phyloP scores from a whole-genome alignment of 2,113 vertebrate genomes.

The Sander vitreus region DNA sequence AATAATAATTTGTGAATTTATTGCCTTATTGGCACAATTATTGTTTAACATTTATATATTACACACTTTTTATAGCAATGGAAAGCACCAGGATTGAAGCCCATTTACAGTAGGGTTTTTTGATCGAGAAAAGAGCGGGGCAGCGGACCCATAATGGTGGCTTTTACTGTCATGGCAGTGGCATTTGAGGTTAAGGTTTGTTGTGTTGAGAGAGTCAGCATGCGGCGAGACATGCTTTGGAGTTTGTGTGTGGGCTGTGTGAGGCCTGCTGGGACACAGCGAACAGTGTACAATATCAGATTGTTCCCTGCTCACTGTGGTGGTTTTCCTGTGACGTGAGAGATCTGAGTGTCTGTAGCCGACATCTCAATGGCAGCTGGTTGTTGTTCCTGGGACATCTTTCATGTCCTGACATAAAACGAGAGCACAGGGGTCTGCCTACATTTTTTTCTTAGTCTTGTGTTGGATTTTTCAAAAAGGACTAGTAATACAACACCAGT shows the following conservation, averaged over 20 bases:
- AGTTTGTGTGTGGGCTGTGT: constrained; percentile 32
- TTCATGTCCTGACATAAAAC: constrained; percentile 46
- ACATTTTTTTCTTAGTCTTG: not conserved
- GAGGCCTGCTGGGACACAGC: constrained; percentile 17
- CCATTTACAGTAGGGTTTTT: constrained; percentile 33
- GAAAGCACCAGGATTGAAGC: constrained; percentile 5
- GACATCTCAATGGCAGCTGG: constrained; percentile 59
- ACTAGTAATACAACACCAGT: constrained; percentile 28
- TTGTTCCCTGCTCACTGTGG: constrained; percentile 31
- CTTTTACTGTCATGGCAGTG: constrained; percentile 23
- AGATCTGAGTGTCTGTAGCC: constrained; percentile 41
- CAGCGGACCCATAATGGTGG: constrained; percentile 18
- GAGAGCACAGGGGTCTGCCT: not conserved
- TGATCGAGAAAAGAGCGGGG: constrained; percentile 1
- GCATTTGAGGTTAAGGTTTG: constrained; percentile 44
- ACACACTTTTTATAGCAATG: not conserved
- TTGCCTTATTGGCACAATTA: not conserved
- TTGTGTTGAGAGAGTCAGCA: constrained; percentile 25
- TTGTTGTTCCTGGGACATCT: constrained; percentile 55
- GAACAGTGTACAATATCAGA: constrained; percentile 19
- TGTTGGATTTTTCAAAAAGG: constrained; percentile 4
- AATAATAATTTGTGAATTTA: not conserved
- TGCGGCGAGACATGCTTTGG: constrained; percentile 15
- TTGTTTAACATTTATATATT: not conserved
- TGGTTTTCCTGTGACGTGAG: constrained; percentile 62